A percentile compares a stretch with the other conserved stretches of the same genome.
phyloP scores from a whole-genome alignment of 2,888 invertebrate genomes.

The Conistra vaccinii region DNA sequence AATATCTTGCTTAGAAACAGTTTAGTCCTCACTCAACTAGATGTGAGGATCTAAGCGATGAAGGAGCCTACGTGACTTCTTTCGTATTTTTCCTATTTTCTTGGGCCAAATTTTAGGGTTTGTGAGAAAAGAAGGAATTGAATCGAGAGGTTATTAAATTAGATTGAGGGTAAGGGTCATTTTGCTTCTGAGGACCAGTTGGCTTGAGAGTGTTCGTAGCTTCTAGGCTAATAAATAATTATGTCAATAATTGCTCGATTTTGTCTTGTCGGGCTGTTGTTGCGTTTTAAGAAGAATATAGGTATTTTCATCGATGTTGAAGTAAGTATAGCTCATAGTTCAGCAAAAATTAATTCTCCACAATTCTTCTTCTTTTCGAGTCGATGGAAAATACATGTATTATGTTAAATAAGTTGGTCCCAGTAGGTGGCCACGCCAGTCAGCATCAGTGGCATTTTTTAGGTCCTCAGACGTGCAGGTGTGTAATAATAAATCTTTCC shows the following conservation, averaged over 20 bases:
- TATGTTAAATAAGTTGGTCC: too few species aligned
- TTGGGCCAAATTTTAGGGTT: constrained; percentile 27
- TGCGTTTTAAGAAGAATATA: background rate
- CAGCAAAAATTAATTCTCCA: too few species aligned
- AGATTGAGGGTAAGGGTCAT: constrained; percentile 28
- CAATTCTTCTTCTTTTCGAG: too few species aligned
- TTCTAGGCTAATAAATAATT: constrained; percentile 25
- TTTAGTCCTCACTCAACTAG: constrained; percentile 50
- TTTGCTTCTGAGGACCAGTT: constrained; percentile 16
- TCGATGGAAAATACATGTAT: too few species aligned
- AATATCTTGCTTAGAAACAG: constrained; percentile 45
- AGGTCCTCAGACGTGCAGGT: too few species aligned
- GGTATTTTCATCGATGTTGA: too few species aligned
- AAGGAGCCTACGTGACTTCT: constrained; percentile 44
- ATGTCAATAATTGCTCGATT: constrained; percentile 1
- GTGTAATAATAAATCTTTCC: too few species aligned
- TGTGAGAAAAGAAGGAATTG: constrained; percentile 26
- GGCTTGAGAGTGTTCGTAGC: background rate
- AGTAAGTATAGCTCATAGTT: too few species aligned
- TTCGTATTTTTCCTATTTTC: constrained; percentile 44
- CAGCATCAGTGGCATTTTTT: too few species aligned
- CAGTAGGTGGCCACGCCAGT: too few species aligned
- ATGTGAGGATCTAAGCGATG: constrained; percentile 30
- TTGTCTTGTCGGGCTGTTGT: background rate
- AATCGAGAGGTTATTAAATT: constrained; percentile 47